These are phyloP conservation scores for Saccostrea glomerata DNA, from an alignment of 1,140 invertebrate species.

Conservation along the genomic window DNA sequence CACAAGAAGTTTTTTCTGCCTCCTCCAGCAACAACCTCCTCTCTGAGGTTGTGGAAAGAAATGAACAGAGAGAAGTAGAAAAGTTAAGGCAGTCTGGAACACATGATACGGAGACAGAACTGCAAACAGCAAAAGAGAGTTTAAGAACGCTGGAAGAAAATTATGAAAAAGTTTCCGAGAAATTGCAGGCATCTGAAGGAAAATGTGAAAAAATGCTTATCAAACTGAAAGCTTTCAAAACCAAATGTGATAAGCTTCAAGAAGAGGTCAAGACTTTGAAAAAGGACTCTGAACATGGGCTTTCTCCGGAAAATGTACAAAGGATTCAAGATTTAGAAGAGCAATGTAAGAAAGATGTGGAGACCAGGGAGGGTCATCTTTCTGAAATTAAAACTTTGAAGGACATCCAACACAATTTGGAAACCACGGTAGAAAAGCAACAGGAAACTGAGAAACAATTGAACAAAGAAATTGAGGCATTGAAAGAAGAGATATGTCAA, in stretches of 20 bases:
- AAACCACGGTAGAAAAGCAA: not conserved
- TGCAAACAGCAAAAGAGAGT: conserved; percentile 48
- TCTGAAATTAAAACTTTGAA: conserved; percentile 23
- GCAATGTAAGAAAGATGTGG: not conserved
- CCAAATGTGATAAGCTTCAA: conserved; percentile 74
- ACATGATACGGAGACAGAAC: conserved; percentile 34
- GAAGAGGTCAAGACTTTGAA: conserved; percentile 81
- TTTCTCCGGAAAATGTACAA: not conserved
- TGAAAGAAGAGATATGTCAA: not conserved
- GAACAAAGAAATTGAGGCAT: not conserved
- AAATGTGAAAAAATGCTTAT: conserved; percentile 76
- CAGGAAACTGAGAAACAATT: not conserved
- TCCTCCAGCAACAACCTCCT: not conserved
- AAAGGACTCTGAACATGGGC: conserved; percentile 74
- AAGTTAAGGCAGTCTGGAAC: conserved; percentile 41
- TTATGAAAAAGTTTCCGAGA: conserved; percentile 63
- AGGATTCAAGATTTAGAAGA: conserved; percentile 12
- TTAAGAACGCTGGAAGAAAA: conserved; percentile 53
- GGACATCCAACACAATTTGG: not conserved
- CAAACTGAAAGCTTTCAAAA: conserved; percentile 76
- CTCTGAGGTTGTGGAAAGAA: not conserved
- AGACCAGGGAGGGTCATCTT: not conserved
- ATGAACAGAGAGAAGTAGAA: not conserved
- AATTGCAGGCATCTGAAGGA: conserved; percentile 64
- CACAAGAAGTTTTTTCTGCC: not conserved